These are phyloP conservation scores for Malurus alboscapulatus DNA, from an alignment of 2,113 vertebrate species.

Conservation along the genomic window DNA sequence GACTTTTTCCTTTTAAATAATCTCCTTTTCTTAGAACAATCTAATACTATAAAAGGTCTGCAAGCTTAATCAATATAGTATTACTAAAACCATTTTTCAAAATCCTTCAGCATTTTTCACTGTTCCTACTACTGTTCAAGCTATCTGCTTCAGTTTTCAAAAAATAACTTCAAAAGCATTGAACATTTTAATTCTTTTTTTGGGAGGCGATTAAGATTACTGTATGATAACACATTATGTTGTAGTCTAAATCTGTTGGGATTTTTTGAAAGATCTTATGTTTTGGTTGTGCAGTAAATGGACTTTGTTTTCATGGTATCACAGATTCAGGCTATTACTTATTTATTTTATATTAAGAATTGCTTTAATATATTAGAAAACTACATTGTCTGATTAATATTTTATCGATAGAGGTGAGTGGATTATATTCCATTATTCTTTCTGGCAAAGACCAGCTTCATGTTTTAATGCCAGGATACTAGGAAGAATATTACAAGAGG, in stretches of 20 bases:
- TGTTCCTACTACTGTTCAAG: neutral
- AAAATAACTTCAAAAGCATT: neutral
- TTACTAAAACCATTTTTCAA: slow-evolving; percentile 13
- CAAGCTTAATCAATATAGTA: neutral
- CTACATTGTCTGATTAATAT: neutral
- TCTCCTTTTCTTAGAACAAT: neutral
- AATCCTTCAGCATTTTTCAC: neutral
- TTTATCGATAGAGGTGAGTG: neutral
- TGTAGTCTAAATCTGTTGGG: neutral
- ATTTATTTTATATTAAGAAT: neutral
- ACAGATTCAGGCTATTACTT: neutral
- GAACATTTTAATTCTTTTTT: neutral
- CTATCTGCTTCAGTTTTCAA: neutral
- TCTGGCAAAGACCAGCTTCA: neutral
- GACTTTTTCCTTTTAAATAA: neutral
- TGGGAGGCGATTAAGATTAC: neutral
- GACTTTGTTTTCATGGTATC: neutral
- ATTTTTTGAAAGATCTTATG: neutral
- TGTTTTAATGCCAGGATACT: neutral
- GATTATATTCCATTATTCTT: neutral
- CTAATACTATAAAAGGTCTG: neutral
- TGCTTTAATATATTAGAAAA: neutral
- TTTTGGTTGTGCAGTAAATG: neutral
- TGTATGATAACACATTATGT: neutral
- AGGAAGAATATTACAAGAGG: neutral